Evolutionary conservation across 2,113 vertebrate genomes (phyloP).

Genomic region (Petroica traversi): DNA sequence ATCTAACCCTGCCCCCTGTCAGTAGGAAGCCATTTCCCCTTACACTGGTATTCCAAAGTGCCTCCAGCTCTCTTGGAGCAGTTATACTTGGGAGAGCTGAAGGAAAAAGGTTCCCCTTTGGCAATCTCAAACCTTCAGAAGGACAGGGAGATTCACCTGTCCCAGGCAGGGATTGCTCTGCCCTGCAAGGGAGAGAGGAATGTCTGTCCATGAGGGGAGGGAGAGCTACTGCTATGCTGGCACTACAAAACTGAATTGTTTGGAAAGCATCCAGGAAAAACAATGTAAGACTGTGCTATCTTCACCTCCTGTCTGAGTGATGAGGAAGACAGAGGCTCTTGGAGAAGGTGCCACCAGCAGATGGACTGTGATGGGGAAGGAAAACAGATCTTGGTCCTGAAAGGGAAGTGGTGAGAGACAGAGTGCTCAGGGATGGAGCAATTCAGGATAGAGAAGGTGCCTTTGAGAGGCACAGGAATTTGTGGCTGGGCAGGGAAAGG

Average conservation of each 20-base stretch:
- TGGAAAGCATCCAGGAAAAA: neutral
- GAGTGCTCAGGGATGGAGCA: neutral
- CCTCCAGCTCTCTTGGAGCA: neutral
- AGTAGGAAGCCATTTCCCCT: neutral
- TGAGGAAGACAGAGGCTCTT: neutral
- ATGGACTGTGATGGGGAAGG: neutral
- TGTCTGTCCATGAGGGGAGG: neutral
- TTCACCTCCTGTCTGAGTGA: neutral
- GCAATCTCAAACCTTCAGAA: neutral
- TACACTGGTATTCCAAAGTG: neutral
- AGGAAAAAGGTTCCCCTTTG: neutral
- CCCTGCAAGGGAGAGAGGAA: neutral
- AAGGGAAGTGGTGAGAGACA: neutral
- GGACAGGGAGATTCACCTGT: neutral
- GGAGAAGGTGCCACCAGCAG: neutral
- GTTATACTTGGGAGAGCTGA: neutral
- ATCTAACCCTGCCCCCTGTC: neutral
- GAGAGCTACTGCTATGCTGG: neutral
- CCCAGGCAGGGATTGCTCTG: neutral
- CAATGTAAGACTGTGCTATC: neutral
- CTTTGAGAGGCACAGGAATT: neutral
- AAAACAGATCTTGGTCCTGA: neutral
- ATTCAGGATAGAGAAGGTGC: neutral
- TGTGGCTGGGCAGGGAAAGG: neutral
- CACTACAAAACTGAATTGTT: neutral